Conservation (phyloP, 2,797 vertebrate species). For the Acipenser oxyrinchus region DNA sequence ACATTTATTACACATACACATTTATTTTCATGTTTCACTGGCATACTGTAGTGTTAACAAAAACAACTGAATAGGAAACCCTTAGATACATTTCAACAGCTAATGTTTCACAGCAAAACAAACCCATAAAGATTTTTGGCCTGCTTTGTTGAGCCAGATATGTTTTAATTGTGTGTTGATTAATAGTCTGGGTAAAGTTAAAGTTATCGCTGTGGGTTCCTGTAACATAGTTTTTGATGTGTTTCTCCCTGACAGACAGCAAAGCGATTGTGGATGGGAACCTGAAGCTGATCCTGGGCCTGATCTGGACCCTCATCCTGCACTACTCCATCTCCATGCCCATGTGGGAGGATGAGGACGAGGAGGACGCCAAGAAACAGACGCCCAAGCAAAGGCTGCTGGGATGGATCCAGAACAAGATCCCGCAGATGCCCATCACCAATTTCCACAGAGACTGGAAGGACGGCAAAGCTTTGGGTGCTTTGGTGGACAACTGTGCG, state of each 20-base stretch:
- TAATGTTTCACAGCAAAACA: no score
- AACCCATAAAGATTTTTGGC: no score
- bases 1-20: no score
- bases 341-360: slow-evolving; percentile 92
- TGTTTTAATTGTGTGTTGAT: no score
- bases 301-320: slow-evolving; percentile 91
- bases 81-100: no score
- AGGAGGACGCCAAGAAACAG: slow-evolving; percentile 79
- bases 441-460: slow-evolving; percentile 92
- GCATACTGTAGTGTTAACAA: no score
- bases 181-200: no score
- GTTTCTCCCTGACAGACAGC: slow-evolving; percentile 61
- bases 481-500: slow-evolving; percentile 90
- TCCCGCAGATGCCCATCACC: slow-evolving; percentile 87
- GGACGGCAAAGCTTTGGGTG: slow-evolving; percentile 84
- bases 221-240: not conserved
- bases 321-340: slow-evolving; percentile 97
- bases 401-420: slow-evolving; percentile 94
- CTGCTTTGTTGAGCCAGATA: no score
- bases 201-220: not conserved
- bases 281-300: slow-evolving; percentile 87
- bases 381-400: slow-evolving; percentile 90
- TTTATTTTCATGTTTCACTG: no score
- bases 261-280: slow-evolving; percentile 93
- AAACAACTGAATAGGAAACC: no score